Evolutionary conservation across 2,888 invertebrate species (phyloP).

Genomic region (Ischnus inquisitorius): DNA sequence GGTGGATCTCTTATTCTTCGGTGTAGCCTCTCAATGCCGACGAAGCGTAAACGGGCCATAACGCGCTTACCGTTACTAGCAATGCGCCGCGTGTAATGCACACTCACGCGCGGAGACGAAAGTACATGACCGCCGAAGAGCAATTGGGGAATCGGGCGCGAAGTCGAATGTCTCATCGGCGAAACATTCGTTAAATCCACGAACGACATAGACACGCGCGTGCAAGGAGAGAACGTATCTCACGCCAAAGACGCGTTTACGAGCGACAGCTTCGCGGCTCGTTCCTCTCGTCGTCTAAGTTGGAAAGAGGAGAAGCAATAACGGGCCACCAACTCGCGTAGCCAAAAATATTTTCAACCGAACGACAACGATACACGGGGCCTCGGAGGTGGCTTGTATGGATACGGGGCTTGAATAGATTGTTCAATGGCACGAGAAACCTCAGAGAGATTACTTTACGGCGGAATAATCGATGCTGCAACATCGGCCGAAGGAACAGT

Average conservation of each 20-base stretch:
- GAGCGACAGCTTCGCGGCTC: constrained; percentile 69
- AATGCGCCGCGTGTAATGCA: background rate
- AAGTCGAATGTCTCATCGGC: constrained; percentile 66
- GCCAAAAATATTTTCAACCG: constrained; percentile 65
- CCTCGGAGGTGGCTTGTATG: constrained; percentile 1
- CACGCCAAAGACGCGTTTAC: constrained; percentile 68
- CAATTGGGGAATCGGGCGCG: constrained; percentile 57
- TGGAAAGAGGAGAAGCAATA: constrained; percentile 65
- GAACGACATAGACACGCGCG: constrained; percentile 45
- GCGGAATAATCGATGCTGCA: background rate
- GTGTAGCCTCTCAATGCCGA: background rate
- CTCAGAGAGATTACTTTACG: background rate
- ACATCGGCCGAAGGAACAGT: background rate
- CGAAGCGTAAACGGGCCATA: background rate
- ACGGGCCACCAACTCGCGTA: constrained; percentile 37
- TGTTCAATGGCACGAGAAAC: background rate
- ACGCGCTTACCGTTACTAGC: background rate
- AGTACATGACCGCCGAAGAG: background rate
- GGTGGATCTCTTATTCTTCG: constrained; percentile 46
- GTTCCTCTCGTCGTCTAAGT: constrained; percentile 59
- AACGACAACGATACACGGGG: constrained; percentile 31
- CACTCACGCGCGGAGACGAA: background rate
- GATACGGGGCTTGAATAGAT: background rate
- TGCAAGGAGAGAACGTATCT: constrained; percentile 49
- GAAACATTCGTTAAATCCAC: constrained; percentile 61